phyloP scores from a whole-genome alignment of 2,888 invertebrate species.

The Synergus gifuensis region DNA sequence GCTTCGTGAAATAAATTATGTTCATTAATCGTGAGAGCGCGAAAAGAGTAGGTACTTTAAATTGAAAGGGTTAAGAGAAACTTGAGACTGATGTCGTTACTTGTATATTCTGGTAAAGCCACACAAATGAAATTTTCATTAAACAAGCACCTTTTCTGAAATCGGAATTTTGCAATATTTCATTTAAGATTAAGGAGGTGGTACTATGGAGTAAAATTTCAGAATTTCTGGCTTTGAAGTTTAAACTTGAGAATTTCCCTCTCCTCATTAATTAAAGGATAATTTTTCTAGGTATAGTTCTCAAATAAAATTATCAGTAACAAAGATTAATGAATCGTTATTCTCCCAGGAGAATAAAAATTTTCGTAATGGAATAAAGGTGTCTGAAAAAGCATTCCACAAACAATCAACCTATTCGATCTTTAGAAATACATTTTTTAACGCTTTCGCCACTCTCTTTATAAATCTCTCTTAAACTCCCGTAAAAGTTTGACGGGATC shows the following conservation, averaged over 20 bases:
- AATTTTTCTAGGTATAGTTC: background rate
- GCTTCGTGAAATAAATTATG: slow-evolving; percentile 17
- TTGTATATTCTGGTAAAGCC: background rate
- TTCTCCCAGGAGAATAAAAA: background rate
- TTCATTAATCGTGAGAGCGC: slow-evolving; percentile 11
- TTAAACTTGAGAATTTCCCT: background rate
- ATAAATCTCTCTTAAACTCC: slow-evolving; percentile 30
- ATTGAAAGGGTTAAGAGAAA: slow-evolving; percentile 11
- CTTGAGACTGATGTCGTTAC: background rate
- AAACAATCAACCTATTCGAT: background rate
- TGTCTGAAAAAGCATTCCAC: slow-evolving; percentile 9
- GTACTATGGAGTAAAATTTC: background rate
- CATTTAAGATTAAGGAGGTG: background rate
- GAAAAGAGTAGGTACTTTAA: background rate
- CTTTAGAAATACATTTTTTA: background rate
- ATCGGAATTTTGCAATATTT: background rate
- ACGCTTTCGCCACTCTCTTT: background rate
- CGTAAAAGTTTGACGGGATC: slow-evolving; percentile 25
- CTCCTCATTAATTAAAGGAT: background rate
- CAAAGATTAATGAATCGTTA: too few species aligned
- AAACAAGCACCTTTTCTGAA: background rate
- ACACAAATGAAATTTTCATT: background rate
- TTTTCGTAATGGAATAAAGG: background rate
- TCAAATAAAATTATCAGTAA: background rate
- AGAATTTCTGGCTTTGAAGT: background rate